Percentiles rank a stretch among this genome's conserved stretches.
Evolutionary conservation across 2,888 invertebrate species (phyloP).

Genomic region (Saturnia japonica): DNA sequence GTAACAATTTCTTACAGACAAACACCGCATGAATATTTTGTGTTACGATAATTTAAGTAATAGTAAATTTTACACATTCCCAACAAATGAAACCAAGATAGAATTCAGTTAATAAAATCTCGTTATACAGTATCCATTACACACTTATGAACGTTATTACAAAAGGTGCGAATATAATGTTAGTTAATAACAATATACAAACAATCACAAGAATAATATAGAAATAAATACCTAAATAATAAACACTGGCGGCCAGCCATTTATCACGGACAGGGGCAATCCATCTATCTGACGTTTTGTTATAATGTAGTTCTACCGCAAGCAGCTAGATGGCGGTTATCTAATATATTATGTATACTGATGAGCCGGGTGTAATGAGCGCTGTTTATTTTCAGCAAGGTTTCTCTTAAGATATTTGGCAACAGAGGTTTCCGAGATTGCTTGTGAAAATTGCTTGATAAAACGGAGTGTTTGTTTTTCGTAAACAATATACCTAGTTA

Average conservation of each 20-base stretch:
- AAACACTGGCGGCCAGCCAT: slow-evolving; percentile 38
- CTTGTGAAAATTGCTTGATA: slow-evolving; percentile 64
- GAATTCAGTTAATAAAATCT: too few relatives aligned
- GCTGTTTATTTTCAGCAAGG: slow-evolving; percentile 49
- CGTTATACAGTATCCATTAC: too few relatives aligned
- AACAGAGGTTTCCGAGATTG: slow-evolving; percentile 59
- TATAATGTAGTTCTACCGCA: slow-evolving; percentile 63
- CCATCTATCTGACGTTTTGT: slow-evolving; percentile 52
- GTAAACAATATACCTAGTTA: neutral
- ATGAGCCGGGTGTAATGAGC: slow-evolving; percentile 86
- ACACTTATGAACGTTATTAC: neutral
- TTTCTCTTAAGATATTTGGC: slow-evolving; percentile 72
- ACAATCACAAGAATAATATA: slow-evolving; percentile 14
- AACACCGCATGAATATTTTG: too few relatives aligned
- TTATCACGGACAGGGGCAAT: slow-evolving; percentile 52
- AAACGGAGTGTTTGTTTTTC: slow-evolving; percentile 25
- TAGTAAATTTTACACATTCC: too few relatives aligned
- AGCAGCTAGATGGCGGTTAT: slow-evolving; percentile 68
- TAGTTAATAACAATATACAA: neutral
- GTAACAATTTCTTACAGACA: too few relatives aligned
- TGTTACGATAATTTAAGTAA: too few relatives aligned
- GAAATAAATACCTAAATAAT: slow-evolving; percentile 26
- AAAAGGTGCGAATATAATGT: neutral
- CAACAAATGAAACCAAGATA: too few relatives aligned
- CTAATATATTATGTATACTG: slow-evolving; percentile 91